These are phyloP conservation scores for Trypoxylus dichotomus DNA, from an alignment of 1,140 invertebrate genomes.

Conservation along the genomic window DNA sequence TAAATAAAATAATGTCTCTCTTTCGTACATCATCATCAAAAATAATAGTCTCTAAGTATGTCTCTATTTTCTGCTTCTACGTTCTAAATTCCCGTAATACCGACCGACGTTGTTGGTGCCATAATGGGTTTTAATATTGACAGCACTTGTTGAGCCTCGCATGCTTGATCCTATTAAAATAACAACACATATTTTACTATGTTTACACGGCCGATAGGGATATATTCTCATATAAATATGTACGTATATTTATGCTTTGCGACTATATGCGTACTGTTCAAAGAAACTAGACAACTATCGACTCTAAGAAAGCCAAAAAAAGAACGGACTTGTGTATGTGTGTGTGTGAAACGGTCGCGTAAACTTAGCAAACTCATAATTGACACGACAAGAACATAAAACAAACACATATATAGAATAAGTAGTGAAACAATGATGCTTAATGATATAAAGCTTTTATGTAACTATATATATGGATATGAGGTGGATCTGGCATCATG, in stretches of 20 bases:
- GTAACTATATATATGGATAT: not conserved
- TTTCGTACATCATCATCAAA: conserved; percentile 14
- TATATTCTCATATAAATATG: not conserved
- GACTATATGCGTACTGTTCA: not conserved
- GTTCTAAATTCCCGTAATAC: conserved; percentile 38
- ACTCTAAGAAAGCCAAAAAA: not conserved
- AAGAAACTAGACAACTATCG: not conserved
- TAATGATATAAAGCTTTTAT: not conserved
- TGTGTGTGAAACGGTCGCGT: conserved; percentile 27
- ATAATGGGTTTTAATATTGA: conserved; percentile 47
- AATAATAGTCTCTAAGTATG: conserved; percentile 19
- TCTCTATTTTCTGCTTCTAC: conserved; percentile 28
- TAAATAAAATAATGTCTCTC: not conserved
- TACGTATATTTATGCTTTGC: too few relatives aligned
- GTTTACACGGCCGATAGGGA: conserved; percentile 32
- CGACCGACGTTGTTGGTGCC: conserved; percentile 48
- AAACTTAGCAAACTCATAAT: conserved; percentile 33
- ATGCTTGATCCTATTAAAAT: conserved; percentile 49
- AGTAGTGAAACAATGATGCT: not conserved
- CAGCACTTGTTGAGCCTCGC: conserved; percentile 51
- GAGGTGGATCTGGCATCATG: not conserved
- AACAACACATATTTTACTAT: conserved; percentile 40
- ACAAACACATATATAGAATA: conserved; percentile 17
- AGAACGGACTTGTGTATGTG: not conserved
- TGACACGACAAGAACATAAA: conserved; percentile 20